Evolutionary conservation across 2,888 invertebrate species (phyloP).

Genomic region (Sinopyrophorus schimmeli): DNA sequence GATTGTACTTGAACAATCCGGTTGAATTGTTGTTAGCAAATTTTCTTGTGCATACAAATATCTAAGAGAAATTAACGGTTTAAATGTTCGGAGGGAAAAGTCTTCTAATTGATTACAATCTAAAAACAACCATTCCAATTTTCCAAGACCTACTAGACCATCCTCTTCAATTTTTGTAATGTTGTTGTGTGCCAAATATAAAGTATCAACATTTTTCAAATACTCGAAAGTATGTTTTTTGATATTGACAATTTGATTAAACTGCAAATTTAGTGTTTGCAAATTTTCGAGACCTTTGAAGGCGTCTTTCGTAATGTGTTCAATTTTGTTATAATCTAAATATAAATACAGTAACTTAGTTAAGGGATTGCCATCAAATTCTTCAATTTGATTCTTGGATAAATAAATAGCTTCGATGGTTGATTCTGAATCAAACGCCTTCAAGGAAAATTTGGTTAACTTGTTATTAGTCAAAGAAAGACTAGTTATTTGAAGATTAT

Average conservation of each 20-base stretch:
- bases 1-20: neutral
- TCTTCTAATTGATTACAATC: neutral
- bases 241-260: neutral
- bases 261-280: neutral
- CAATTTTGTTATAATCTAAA: neutral
- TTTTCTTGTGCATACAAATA: neutral
- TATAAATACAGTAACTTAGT: neutral
- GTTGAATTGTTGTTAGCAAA: neutral
- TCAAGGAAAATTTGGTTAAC: neutral
- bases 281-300: neutral
- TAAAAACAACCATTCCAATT: neutral
- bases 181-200: neutral
- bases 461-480: neutral
- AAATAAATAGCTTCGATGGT: neutral
- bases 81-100: neutral
- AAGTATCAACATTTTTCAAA: neutral
- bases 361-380: neutral
- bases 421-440: neutral
- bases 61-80: neutral
- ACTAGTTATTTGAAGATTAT: neutral
- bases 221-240: neutral
- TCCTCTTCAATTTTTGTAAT: neutral
- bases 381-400: neutral
- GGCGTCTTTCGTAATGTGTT: neutral
- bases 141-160: neutral